These are phyloP conservation scores for Spodoptera litura DNA, from an alignment of 1,140 invertebrate species.

Conservation along the genomic window DNA sequence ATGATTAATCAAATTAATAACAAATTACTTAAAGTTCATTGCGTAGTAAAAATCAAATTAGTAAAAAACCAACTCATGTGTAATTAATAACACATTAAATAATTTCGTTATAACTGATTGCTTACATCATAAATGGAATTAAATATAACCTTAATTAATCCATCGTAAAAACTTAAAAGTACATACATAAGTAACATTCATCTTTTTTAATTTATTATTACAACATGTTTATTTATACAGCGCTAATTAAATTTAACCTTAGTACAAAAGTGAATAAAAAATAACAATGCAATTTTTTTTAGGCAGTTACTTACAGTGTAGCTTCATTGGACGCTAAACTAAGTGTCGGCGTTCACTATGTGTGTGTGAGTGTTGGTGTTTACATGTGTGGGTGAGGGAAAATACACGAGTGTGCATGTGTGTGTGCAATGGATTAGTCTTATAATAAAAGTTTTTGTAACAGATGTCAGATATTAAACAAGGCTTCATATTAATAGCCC, in stretches of 20 bases:
- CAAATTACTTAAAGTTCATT: not conserved
- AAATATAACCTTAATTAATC: not conserved
- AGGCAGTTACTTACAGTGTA: slow-evolving; percentile 66
- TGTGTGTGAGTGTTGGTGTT: slow-evolving; percentile 61
- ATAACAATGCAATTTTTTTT: slow-evolving; percentile 15
- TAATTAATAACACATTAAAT: slow-evolving; percentile 1
- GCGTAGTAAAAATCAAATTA: slow-evolving; percentile 8
- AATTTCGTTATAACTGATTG: not conserved
- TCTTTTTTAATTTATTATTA: slow-evolving; percentile 15
- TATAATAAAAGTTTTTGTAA: slow-evolving; percentile 86
- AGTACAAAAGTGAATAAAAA: slow-evolving; percentile 30
- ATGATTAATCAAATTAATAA: slow-evolving; percentile 7
- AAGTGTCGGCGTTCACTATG: slow-evolving; percentile 78
- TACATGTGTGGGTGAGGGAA: slow-evolving; percentile 55
- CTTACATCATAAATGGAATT: not conserved
- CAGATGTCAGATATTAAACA: slow-evolving; percentile 86
- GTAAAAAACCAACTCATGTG: not conserved
- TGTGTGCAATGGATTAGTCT: slow-evolving; percentile 84
- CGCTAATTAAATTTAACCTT: slow-evolving; percentile 20
- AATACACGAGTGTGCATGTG: slow-evolving; percentile 58
- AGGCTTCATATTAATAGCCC: slow-evolving; percentile 81
- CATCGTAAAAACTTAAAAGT: slow-evolving; percentile 1
- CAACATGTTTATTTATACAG: slow-evolving; percentile 10
- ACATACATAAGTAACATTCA: not conserved
- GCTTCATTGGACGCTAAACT: slow-evolving; percentile 71